Percentiles rank a stretch among this genome's conserved stretches.
Evolutionary conservation across 2,113 vertebrate species (phyloP).

Genomic region (Pogonocichla stellata): DNA sequence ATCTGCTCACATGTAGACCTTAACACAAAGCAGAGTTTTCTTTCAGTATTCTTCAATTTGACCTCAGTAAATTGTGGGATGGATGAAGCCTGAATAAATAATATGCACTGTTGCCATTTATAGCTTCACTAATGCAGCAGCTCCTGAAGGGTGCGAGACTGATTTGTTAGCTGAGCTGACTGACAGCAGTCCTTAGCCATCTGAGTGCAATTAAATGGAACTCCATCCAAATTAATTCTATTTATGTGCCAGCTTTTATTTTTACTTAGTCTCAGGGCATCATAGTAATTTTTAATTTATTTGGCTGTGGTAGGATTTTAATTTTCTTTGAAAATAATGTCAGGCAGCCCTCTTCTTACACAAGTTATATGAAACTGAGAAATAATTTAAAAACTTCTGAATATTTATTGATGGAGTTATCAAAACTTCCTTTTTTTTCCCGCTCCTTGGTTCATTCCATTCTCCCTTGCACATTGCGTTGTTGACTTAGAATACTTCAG

Average conservation of each 20-base stretch:
- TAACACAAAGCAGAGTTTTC: background rate
- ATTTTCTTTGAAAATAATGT: background rate
- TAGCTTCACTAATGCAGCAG: background rate
- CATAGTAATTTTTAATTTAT: background rate
- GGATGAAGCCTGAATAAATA: background rate
- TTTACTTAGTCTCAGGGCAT: background rate
- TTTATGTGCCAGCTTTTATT: conserved; percentile 1
- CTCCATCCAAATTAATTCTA: background rate
- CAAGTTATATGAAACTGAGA: background rate
- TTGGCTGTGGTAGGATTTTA: background rate
- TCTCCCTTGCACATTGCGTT: background rate
- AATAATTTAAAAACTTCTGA: background rate
- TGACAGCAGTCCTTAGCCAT: conserved; percentile 19
- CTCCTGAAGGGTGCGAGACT: background rate
- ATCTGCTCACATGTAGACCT: background rate
- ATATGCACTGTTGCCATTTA: background rate
- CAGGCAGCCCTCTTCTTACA: background rate
- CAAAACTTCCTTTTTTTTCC: background rate
- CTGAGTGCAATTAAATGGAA: conserved; percentile 20
- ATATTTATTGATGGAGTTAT: background rate
- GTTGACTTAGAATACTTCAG: background rate
- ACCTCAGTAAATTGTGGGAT: background rate
- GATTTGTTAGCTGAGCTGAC: conserved; percentile 28
- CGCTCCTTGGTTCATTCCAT: background rate
- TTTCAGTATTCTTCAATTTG: background rate